Conservation (phyloP, 2,113 vertebrate species). For the Brachypteracias leptosomus region DNA sequence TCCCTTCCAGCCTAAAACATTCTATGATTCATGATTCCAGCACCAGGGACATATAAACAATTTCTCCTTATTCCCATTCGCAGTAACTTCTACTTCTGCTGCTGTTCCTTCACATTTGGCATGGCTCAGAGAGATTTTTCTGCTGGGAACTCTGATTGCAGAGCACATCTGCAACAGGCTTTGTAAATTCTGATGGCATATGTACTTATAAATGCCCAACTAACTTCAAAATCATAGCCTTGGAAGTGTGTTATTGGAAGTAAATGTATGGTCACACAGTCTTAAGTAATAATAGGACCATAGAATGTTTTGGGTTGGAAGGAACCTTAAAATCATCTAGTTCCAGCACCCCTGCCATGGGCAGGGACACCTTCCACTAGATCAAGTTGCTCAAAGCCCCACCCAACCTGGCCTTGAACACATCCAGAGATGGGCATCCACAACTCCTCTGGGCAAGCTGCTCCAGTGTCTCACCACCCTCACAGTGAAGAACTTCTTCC, state of each 20-base stretch:
- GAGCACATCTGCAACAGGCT: not conserved
- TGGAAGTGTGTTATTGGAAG: not conserved
- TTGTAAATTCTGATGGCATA: not conserved
- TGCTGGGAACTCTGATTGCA: not conserved
- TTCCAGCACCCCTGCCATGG: too few species aligned
- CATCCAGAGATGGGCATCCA: not conserved
- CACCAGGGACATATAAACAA: not conserved
- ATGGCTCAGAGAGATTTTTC: not conserved
- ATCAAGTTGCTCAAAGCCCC: not conserved
- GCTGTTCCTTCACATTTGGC: not conserved
- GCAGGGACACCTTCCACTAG: too few species aligned
- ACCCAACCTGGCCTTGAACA: not conserved
- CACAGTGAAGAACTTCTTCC: not conserved
- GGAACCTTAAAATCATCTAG: too few species aligned
- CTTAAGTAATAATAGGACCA: not conserved
- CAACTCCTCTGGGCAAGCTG: not conserved
- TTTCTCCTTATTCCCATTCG: not conserved
- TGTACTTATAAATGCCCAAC: not conserved
- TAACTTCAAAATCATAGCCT: not conserved
- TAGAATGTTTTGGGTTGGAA: not conserved
- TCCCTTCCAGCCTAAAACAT: too few species aligned
- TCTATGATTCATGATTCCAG: too few species aligned
- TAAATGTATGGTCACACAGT: not conserved
- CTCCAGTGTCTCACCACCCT: not conserved
- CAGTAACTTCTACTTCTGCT: not conserved